Evolutionary conservation across 2,888 invertebrate species (phyloP), one percentile per base, ranked within the genome.

Genomic region (Dynastes hyllus): DNA sequence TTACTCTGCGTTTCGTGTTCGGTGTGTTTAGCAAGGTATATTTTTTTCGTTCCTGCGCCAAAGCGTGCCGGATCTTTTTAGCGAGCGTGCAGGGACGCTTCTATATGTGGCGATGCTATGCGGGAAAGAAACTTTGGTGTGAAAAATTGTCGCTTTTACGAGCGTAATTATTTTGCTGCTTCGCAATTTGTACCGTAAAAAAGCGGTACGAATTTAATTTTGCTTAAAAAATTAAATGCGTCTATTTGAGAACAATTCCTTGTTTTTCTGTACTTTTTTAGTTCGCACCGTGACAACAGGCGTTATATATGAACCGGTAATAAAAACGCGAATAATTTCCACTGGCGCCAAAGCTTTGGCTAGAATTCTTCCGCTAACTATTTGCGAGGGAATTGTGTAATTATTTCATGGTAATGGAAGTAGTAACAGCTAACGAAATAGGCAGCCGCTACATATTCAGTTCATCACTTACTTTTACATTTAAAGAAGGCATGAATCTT

Each of bases 121-220:
- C 58, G 58, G 27, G 37, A 8, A 58, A 73, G 37, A 58, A 22
- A 40, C 13, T 58, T 22, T 13, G 22, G 73, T 40, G 73, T 73
- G 73, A 73, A 73, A 73, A 73, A 73, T 73, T 37, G 58, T 73
- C 58, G 13, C 58, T 40, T 73, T 73, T 73, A 58, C 58, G 73
- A 73, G 58, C 37, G 73, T 73, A 73, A 73, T 73, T 73, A 58
- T 73, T 40, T 16, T 40, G 61, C 37, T 58, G 55, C 58, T 73
- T 58, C 22, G 58, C 58, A 37, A 73, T 73, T 73, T 73, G 73
- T 73, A 58, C 32, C 58, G 37, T 58, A 73, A 73, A 73, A 58
- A 50, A 58, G 22, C 73, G 58, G 58, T 58, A 58, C 61, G 29
- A 58, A 58, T 73, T 73, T 73, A 73, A 73, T 73, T 73, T 73